Percentiles rank a stretch among this genome's conserved stretches.
Evolutionary conservation across 2,113 vertebrate species (phyloP).

Genomic region (Oplegnathus fasciatus): DNA sequence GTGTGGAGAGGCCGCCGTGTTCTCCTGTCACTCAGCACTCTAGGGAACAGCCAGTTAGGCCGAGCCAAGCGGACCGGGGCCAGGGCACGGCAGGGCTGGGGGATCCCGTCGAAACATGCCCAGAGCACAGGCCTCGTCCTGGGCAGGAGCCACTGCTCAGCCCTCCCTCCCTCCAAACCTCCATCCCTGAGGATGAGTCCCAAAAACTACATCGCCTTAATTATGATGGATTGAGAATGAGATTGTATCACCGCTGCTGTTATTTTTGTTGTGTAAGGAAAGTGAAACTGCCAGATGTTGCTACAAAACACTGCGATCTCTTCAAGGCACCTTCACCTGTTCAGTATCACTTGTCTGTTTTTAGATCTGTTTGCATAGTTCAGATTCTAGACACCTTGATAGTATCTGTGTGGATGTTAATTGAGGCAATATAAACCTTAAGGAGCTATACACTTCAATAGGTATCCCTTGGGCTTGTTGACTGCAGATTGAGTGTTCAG

Average conservation of each 20-base stretch:
- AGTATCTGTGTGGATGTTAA: constrained; percentile 47
- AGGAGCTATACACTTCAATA: constrained; percentile 20
- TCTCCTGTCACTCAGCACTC: constrained; percentile 74
- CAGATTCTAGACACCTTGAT: constrained; percentile 48
- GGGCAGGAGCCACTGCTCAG: constrained; percentile 5
- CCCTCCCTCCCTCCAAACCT: background rate
- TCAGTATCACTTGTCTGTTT: constrained; percentile 3
- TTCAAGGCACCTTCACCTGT: constrained; percentile 5
- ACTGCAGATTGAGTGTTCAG: constrained; percentile 60
- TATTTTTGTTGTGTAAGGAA: constrained; percentile 33
- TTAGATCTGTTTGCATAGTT: constrained; percentile 31
- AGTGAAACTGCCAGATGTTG: constrained; percentile 26
- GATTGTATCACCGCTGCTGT: constrained; percentile 34
- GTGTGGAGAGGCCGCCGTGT: constrained; percentile 55
- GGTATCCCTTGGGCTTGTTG: constrained; percentile 45
- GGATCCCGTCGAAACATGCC: constrained; percentile 39
- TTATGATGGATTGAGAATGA: constrained; percentile 42
- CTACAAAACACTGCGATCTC: background rate
- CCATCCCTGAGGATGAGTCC: constrained; percentile 15
- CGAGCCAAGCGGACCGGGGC: constrained; percentile 37
- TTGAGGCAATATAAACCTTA: constrained; percentile 43
- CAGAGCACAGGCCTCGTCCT: constrained; percentile 29
- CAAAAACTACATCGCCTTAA: constrained; percentile 30
- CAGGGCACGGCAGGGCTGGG: constrained; percentile 27
- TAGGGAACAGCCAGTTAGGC: constrained; percentile 49